phyloP scores from a whole-genome alignment of 2,888 invertebrate species.

The Cheilosia impressa region DNA sequence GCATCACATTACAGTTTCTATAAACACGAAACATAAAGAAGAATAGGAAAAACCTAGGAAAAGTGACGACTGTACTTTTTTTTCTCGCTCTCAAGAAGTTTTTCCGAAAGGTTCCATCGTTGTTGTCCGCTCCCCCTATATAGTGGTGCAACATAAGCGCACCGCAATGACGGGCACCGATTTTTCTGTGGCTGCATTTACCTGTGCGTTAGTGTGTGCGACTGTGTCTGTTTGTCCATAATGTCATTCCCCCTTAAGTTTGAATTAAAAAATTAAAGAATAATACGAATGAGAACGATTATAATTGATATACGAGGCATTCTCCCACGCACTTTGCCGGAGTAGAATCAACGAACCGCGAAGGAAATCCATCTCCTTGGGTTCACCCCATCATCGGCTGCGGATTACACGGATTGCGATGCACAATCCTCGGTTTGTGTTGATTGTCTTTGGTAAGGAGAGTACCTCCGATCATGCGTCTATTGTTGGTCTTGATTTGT shows the following conservation, averaged over 20 bases:
- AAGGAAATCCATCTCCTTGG: slow-evolving; percentile 45
- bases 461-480: slow-evolving; percentile 16
- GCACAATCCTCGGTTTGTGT: slow-evolving; percentile 20
- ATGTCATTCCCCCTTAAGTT: slow-evolving; percentile 57
- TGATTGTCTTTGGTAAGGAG: slow-evolving; percentile 9
- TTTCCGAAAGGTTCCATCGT: slow-evolving; percentile 52
- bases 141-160: slow-evolving; percentile 22
- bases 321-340: slow-evolving; percentile 68
- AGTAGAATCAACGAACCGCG: slow-evolving; percentile 40
- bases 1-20: slow-evolving; percentile 62
- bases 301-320: slow-evolving; percentile 69
- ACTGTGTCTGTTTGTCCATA: background rate
- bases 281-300: slow-evolving; percentile 41
- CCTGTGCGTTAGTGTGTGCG: slow-evolving; percentile 14
- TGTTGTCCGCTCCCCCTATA: slow-evolving; percentile 1
- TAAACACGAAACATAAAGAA: slow-evolving; percentile 30
- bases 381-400: background rate
- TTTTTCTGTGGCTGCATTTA: slow-evolving; percentile 35
- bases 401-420: slow-evolving; percentile 45
- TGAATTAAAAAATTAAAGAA: slow-evolving; percentile 51
- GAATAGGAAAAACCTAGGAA: slow-evolving; percentile 58
- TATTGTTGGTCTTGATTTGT: slow-evolving; percentile 59
- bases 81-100: slow-evolving; percentile 29
- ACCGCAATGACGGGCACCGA: slow-evolving; percentile 49
- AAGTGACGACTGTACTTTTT: slow-evolving; percentile 73